Base-by-base conservation (phyloP, 1,140 invertebrate species). In the Zaprionus davidi region DNA sequence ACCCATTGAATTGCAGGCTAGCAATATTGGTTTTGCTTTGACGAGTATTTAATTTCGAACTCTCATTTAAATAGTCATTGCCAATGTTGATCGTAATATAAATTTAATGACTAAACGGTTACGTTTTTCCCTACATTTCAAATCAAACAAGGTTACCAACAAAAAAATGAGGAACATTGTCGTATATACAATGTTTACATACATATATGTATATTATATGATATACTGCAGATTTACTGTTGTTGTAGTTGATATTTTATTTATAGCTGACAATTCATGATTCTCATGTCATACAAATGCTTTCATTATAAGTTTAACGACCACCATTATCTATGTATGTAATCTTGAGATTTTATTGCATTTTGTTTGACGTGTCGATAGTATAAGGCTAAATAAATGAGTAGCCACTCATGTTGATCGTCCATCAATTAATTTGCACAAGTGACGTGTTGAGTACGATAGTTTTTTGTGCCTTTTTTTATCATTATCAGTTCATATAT, bases 231-330 rank as follows among this genome's bases (percentile, higher is more conserved):
- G 26, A 28, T 28, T 56, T 26, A 28, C 31, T 34, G n/a, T 15
- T 26, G 53, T 56, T 56, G 53, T 56, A 17, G 46, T 34, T 53
- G 9, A 34, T 22, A 34, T 31, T 71, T 58, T 76, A 59, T 58
- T 41, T 75, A 70, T 63, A 46, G 49, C 58, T 62, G 38, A 17
- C 51, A 57, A 62, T 75, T 70, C 26, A 41, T 49, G 66, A 69
- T 64, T 63, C 51, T 41, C 70, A 63, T 57, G 41, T 67, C 71
- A 86, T 85, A 85, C 64, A 72, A 85, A 85, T 81, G 75, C 59
- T 60, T 86, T 70, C 53, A 79, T 85, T 79, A 79, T 69, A 46
- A 63, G 51, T 46, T 81, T 68, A 46, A 69, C 67, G 75, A 34
- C 59, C 26, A 59, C 2, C 49, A 59, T 59, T 78, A 69, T 71